Evolutionary conservation across 2,113 vertebrate species (phyloP).

Genomic region (Anser brachyrhynchus): DNA sequence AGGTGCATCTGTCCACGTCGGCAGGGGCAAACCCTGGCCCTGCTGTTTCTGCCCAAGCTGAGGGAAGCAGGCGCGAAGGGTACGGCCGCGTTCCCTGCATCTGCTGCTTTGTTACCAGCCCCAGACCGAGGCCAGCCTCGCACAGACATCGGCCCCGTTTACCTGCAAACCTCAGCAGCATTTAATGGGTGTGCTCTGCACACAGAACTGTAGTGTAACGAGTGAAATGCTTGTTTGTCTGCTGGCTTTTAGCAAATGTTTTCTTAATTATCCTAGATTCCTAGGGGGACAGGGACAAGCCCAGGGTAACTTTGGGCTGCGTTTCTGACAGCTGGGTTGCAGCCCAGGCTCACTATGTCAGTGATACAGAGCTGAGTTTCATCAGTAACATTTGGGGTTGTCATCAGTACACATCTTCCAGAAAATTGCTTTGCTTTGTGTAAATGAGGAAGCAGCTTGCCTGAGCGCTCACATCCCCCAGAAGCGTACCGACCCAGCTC

Average conservation of each 20-base stretch:
- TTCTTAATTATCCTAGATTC: background rate
- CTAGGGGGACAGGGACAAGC: background rate
- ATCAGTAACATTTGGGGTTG: background rate
- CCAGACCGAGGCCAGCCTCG: background rate
- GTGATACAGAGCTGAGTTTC: background rate
- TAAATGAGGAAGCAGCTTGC: background rate
- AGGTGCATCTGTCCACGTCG: accelerated
- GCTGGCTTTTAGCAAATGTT: background rate
- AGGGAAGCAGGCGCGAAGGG: background rate
- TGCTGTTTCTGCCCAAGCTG: background rate
- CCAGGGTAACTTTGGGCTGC: background rate
- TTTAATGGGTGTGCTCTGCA: background rate
- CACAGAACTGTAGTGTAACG: background rate
- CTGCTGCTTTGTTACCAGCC: background rate
- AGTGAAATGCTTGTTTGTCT: background rate
- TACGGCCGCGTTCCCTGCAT: background rate
- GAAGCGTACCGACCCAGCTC: accelerated
- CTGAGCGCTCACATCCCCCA: background rate
- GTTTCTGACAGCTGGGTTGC: background rate
- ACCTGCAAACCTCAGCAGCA: background rate
- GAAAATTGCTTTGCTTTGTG: background rate
- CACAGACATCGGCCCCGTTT: background rate
- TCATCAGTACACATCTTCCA: background rate
- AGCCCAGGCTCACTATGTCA: background rate
- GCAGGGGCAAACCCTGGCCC: background rate